phyloP scores from a whole-genome alignment of 2,888 invertebrate species.

The Patella depressa region DNA sequence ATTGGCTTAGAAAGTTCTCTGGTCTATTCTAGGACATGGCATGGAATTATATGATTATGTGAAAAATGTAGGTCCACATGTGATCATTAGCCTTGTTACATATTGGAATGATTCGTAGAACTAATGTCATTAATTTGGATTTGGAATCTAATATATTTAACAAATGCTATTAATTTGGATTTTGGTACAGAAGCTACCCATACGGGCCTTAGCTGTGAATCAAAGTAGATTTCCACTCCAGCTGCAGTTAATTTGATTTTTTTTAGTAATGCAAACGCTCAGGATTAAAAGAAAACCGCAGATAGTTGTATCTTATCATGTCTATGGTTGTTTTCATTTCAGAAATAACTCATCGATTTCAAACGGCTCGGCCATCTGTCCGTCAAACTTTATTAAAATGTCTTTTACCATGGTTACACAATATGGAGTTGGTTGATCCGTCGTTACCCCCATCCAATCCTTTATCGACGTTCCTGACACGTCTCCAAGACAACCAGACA shows the following conservation, averaged over 20 bases:
- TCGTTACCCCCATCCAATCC: conserved; percentile 81
- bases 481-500: conserved; percentile 76
- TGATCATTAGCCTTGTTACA: no score
- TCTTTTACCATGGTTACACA: conserved; percentile 96
- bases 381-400: conserved; percentile 92
- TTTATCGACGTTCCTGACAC: conserved; percentile 61
- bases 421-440: conserved; percentile 98
- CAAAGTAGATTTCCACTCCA: no score
- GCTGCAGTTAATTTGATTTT: not conserved
- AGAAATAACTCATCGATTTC: conserved; percentile 98
- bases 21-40: no score
- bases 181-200: no score
- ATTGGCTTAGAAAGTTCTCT: no score
- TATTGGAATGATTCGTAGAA: no score
- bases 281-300: not conserved
- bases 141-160: no score
- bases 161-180: no score
- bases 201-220: no score
- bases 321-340: conserved; percentile 50
- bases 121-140: no score
- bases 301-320: not conserved
- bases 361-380: conserved; percentile 94
- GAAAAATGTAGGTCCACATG: no score
- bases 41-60: no score
- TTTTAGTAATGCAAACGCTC: not conserved